These are phyloP conservation scores for Tragopan temminckii DNA, from an alignment of 2,797 vertebrate species.

Conservation along the genomic window DNA sequence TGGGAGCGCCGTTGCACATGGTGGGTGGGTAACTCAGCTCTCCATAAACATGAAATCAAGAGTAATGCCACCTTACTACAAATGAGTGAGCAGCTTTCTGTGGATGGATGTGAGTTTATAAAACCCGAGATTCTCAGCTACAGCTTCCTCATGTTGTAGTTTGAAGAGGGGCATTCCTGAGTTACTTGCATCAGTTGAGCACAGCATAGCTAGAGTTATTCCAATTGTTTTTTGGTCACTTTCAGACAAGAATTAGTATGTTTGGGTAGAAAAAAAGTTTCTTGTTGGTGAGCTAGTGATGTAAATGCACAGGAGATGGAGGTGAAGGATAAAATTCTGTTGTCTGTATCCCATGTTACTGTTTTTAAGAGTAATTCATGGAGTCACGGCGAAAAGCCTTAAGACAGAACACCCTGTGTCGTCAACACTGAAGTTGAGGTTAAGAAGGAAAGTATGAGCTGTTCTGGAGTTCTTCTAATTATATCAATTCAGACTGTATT, in stretches of 20 bases:
- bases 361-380: not conserved
- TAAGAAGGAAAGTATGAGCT: constrained; percentile 1
- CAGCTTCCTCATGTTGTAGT: not conserved
- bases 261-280: not conserved
- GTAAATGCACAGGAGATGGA: not conserved
- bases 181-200: not conserved
- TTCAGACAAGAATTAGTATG: not conserved
- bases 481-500: constrained; percentile 34
- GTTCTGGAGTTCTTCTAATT: not conserved
- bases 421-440: not conserved
- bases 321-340: not conserved
- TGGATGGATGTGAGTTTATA: not conserved
- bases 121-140: not conserved
- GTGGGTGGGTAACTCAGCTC: not conserved
- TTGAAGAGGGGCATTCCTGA: not conserved
- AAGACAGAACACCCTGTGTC: not conserved
- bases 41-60: not conserved
- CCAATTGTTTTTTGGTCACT: not conserved
- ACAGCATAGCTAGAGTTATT: fast-evolving
- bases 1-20: not conserved
- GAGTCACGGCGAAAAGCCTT: not conserved
- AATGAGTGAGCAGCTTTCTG: not conserved
- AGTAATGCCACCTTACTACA: not conserved
- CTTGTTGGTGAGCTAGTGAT: not conserved
- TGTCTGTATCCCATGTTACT: not conserved